phyloP scores from a whole-genome alignment of 1,140 invertebrate genomes.

The Sipha flava region DNA sequence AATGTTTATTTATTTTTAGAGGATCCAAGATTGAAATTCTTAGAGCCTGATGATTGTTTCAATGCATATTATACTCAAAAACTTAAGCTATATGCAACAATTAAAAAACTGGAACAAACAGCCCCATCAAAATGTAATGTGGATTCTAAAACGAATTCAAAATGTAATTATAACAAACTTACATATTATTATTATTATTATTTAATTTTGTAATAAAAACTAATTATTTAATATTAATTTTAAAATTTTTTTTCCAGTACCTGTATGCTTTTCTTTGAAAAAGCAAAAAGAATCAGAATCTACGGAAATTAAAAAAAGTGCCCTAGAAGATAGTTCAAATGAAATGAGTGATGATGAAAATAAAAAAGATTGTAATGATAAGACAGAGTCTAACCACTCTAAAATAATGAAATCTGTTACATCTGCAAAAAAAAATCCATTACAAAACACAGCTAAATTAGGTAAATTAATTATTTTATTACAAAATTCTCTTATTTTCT shows the following conservation, averaged over 20 bases:
- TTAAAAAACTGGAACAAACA: constrained; percentile 21
- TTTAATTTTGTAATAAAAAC: background rate
- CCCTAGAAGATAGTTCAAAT: constrained; percentile 56
- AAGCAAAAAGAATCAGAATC: constrained; percentile 63
- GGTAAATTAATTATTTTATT: background rate
- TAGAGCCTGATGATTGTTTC: constrained; percentile 8
- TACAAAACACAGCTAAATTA: background rate
- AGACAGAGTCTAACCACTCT: constrained; percentile 10
- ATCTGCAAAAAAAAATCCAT: background rate
- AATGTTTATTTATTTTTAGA: background rate
- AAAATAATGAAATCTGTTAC: background rate
- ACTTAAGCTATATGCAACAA: constrained; percentile 16
- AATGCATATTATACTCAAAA: constrained; percentile 28
- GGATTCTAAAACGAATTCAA: constrained; percentile 15
- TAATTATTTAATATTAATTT: too few relatives aligned
- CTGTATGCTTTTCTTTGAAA: constrained; percentile 73
- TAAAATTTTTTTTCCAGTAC: constrained; percentile 44
- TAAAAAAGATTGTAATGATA: background rate
- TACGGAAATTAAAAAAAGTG: constrained; percentile 42
- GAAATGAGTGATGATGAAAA: constrained; percentile 44
- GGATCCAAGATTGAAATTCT: constrained; percentile 23
- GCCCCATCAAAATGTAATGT: background rate
- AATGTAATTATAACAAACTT: constrained; percentile 1
- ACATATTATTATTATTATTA: background rate
- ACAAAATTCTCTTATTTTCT: background rate